These are phyloP conservation scores for Lethocerus indicus DNA, from an alignment of 1,140 invertebrate genomes.

Conservation along the genomic window DNA sequence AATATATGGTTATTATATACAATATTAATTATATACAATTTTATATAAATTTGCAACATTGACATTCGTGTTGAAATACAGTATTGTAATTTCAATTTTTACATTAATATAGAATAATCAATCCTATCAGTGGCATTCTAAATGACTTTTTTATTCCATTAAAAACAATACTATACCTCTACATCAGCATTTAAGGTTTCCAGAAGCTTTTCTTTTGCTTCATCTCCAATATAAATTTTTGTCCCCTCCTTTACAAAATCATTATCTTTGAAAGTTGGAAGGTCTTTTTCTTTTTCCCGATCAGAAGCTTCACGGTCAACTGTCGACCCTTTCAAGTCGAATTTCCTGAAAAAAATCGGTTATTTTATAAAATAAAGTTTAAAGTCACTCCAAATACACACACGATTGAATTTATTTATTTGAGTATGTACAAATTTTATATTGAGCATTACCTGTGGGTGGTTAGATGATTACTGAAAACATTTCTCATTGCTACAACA, in stretches of 20 bases:
- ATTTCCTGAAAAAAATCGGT: conserved; percentile 36
- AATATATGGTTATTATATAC: too few species aligned
- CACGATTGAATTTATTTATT: too few species aligned
- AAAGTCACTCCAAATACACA: background rate
- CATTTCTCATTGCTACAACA: conserved; percentile 91
- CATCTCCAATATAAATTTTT: conserved; percentile 83
- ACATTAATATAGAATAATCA: too few species aligned
- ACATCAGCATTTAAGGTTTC: conserved; percentile 88
- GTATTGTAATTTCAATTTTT: too few species aligned
- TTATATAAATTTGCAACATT: too few species aligned
- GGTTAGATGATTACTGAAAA: conserved; percentile 88
- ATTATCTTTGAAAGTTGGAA: conserved; percentile 97
- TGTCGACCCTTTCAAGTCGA: conserved; percentile 87
- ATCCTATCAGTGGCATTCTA: too few species aligned
- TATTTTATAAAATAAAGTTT: background rate
- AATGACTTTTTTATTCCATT: too few species aligned
- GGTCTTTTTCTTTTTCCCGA: conserved; percentile 90
- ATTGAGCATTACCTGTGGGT: conserved; percentile 69
- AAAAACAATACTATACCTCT: too few species aligned
- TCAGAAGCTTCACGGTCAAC: conserved; percentile 96
- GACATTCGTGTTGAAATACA: too few species aligned
- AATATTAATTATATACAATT: too few species aligned
- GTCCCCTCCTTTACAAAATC: conserved; percentile 96
- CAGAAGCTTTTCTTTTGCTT: conserved; percentile 82
- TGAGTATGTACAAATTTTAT: too few species aligned